These are phyloP conservation scores for Nymphicus hollandicus DNA, from an alignment of 2,113 vertebrate species.

Conservation along the genomic window DNA sequence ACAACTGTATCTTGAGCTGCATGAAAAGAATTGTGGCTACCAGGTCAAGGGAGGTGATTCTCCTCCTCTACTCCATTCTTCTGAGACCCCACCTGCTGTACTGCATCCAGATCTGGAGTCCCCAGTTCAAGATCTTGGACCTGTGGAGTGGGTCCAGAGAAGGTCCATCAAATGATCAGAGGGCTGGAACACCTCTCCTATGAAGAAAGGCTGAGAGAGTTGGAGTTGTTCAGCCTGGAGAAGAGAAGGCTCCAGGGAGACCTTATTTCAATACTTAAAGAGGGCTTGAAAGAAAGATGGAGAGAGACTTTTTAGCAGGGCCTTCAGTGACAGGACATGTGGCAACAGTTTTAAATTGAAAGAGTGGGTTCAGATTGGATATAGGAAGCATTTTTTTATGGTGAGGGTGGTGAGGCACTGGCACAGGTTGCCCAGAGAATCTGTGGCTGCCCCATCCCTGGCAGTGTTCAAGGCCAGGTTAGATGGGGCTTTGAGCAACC, in stretches of 20 bases:
- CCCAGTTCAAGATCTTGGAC: neutral
- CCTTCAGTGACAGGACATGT: neutral
- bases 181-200: neutral
- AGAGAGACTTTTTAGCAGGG: neutral
- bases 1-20: neutral
- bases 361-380: neutral
- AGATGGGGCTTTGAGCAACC: neutral
- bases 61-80: neutral
- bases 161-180: neutral
- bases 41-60: neutral
- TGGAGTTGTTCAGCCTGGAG: neutral
- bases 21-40: neutral
- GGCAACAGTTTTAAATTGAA: neutral
- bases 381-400: neutral
- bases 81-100: neutral
- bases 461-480: neutral
- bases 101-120: neutral
- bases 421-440: neutral
- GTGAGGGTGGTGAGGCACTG: neutral
- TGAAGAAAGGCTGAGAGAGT: neutral
- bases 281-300: neutral
- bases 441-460: fast-evolving
- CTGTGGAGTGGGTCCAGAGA: neutral
- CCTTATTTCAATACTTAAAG: neutral
- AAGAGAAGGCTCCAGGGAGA: neutral